Evolutionary conservation across 1,140 invertebrate species (phyloP).

Genomic region (Wiebesia pumilae): DNA sequence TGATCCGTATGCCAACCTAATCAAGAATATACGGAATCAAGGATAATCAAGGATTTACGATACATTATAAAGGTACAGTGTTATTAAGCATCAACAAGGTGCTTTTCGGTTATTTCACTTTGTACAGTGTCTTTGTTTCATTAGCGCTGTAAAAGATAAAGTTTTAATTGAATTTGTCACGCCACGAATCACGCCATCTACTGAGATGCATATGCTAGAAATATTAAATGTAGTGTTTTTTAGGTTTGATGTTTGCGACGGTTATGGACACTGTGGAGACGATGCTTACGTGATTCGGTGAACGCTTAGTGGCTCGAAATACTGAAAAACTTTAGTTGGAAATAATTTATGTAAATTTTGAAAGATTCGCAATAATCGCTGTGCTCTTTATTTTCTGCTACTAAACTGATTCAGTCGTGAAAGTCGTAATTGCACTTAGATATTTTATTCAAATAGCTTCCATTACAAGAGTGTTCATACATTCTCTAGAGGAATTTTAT

Average conservation of each 20-base stretch:
- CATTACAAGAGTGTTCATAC: background rate
- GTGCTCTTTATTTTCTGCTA: background rate
- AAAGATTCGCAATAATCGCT: background rate
- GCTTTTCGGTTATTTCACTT: background rate
- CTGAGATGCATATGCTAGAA: no score
- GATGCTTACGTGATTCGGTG: background rate
- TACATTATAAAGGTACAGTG: background rate
- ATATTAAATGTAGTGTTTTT: background rate
- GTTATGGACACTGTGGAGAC: background rate
- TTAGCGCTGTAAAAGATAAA: constrained; percentile 11
- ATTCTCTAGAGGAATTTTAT: background rate
- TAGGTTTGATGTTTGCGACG: constrained; percentile 37
- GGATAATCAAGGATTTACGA: background rate
- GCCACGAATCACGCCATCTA: no score
- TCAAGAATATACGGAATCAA: background rate
- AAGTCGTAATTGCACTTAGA: background rate
- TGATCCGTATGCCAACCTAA: background rate
- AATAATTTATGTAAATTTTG: constrained; percentile 35
- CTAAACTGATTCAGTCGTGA: background rate
- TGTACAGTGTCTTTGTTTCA: constrained; percentile 43
- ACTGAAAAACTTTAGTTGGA: constrained; percentile 31
- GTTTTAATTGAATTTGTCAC: constrained; percentile 46
- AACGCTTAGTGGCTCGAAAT: background rate
- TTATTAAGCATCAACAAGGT: constrained; percentile 2
- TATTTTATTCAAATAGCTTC: background rate